A percentile compares a stretch with the other conserved stretches of the same genome.
Conservation (phyloP, 2,888 invertebrate genomes). For the Neoitamus cyanurus region DNA sequence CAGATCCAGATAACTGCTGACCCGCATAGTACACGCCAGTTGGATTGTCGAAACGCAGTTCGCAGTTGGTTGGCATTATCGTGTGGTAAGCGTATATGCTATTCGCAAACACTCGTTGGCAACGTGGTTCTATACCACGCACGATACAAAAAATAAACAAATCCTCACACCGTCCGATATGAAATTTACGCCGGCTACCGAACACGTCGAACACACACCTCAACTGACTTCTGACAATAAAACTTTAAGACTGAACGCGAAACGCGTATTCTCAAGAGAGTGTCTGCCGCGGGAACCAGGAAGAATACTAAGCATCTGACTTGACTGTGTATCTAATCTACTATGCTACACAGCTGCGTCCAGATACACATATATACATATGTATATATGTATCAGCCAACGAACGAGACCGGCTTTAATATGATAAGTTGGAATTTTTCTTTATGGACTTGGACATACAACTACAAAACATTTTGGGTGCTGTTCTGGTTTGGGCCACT, state of each 20-base stretch:
- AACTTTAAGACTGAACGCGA: not conserved
- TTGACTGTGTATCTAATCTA: too few relatives aligned
- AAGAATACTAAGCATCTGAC: too few relatives aligned
- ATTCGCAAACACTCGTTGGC: not conserved
- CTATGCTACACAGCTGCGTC: too few relatives aligned
- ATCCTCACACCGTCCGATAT: not conserved
- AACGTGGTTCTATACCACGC: not conserved
- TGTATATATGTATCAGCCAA: too few relatives aligned
- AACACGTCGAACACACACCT: not conserved
- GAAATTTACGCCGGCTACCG: not conserved
- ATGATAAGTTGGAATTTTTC: too few relatives aligned
- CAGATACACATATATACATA: too few relatives aligned
- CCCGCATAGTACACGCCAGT: conserved; percentile 34
- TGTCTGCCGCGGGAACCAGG: too few relatives aligned
- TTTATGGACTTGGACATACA: too few relatives aligned
- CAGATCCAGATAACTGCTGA: conserved; percentile 20
- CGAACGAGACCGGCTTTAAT: too few relatives aligned
- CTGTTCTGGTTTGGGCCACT: too few relatives aligned
- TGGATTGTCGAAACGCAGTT: conserved; percentile 17
- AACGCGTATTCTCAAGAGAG: too few relatives aligned
- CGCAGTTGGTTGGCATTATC: conserved; percentile 25
- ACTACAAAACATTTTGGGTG: too few relatives aligned
- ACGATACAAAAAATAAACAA: not conserved
- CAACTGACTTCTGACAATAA: not conserved
- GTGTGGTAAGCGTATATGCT: not conserved